Percentiles rank a stretch among this genome's conserved stretches.
These are phyloP conservation scores for Halichoerus grypus DNA, from an alignment of 2,113 vertebrate genomes.

Conservation along the genomic window DNA sequence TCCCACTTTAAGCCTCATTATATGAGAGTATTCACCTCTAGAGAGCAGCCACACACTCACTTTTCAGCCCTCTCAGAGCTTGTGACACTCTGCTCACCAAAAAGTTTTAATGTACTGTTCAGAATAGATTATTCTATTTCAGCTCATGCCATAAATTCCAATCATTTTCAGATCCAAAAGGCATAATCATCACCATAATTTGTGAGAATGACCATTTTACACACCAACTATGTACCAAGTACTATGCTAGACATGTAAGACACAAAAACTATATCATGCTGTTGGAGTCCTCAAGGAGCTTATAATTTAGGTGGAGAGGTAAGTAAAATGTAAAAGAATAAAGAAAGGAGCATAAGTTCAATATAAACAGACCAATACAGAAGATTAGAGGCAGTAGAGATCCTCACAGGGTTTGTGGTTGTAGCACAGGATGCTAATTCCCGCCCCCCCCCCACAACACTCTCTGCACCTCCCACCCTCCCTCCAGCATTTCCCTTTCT, in stretches of 20 bases:
- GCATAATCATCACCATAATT: not conserved
- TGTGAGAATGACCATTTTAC: not conserved
- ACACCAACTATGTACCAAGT: not conserved
- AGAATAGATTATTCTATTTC: not conserved
- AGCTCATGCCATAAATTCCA: slow-evolving; percentile 11
- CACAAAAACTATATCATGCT: not conserved
- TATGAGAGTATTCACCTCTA: not conserved
- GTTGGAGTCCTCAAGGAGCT: not conserved
- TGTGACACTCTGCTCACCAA: not conserved
- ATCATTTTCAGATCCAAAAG: not conserved
- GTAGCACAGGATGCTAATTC: not conserved
- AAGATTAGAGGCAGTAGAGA: not conserved
- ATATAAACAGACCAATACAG: not conserved
- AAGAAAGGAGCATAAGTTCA: not conserved
- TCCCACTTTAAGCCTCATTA: not conserved
- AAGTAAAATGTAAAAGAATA: not conserved
- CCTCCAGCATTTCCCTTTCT: not conserved
- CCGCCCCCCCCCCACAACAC: not conserved
- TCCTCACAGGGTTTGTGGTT: not conserved
- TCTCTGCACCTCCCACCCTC: not conserved
- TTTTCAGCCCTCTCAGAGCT: not conserved
- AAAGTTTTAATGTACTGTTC: not conserved
- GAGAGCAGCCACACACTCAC: not conserved
- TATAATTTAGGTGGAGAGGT: not conserved
- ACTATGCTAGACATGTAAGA: not conserved